phyloP scores from a whole-genome alignment of 2,888 invertebrate species.

The Tipula lateralis region DNA sequence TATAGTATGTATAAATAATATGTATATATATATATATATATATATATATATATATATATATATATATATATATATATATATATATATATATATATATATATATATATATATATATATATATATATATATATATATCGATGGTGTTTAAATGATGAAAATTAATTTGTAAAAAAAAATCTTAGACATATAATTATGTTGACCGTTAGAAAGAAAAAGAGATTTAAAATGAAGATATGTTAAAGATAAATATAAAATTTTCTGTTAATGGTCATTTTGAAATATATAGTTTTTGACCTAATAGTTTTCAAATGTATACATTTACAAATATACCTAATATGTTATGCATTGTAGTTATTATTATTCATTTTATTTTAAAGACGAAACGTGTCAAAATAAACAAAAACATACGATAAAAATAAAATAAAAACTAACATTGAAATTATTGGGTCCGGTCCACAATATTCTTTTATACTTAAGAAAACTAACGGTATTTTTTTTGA shows the following conservation, averaged over 20 bases:
- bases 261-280: background rate
- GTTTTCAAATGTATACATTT: background rate
- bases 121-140: background rate
- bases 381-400: conserved; percentile 11
- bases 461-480: background rate
- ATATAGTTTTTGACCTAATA: background rate
- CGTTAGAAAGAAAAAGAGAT: background rate
- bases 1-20: too few relatives aligned
- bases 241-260: background rate
- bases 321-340: background rate
- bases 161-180: background rate
- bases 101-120: background rate
- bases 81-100: too few relatives aligned
- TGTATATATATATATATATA: background rate
- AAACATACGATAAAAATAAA: background rate
- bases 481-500: background rate
- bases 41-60: too few relatives aligned
- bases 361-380: background rate
- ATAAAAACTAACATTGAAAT: conserved; percentile 24
- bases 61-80: background rate
- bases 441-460: conserved; percentile 19
- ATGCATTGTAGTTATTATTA: background rate
- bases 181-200: conserved; percentile 7
- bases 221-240: background rate
- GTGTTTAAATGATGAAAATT: conserved; percentile 5